Evolutionary conservation across 1,140 invertebrate genomes (phyloP), one percentile per base, ranked within the genome.

Genomic region (Bombyx mandarina): DNA sequence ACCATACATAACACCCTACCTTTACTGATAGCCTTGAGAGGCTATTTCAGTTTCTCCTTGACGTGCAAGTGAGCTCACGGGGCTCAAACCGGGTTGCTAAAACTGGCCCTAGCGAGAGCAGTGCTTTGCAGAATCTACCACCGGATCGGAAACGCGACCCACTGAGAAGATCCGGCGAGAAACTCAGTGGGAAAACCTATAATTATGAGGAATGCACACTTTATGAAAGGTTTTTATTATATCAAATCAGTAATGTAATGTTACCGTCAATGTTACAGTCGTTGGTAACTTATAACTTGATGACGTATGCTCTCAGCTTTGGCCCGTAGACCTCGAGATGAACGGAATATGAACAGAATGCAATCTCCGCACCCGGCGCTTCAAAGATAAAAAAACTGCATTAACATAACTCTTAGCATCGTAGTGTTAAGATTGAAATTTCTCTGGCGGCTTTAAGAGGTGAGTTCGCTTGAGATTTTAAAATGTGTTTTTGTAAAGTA

Each of bases 281-380:
- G 43, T 47, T 43, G 54, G 1, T 26, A 26, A 22, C 52, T 44
- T 45, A 1, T 57, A 52, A 50, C 48, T 52, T 62, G 53, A 45
- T 42, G 9, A 43, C 22, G 6, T 22, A 48, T 48, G 55, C 67
- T 63, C 57, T 63, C 56, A 69, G 57, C 63, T 60, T 60, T 59
- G 47, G 53, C 54, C 46, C 59, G 58, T 43, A 61, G 60, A 71
- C 61, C 64, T 60, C 60, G 47, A 62, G 69, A 65, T 71, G 66
- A 71, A 64, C 66, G 60, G 54, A 50, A 58, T 68, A 71, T 69
- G 69, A 71, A 68, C 69, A 71, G 63, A 69, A 68, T 71, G 69
- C 66, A 71, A 71, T 71, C 69, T 71, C 66, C 42, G 55, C 52
- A n/a, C 54, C 26, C 59, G 26, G n/a, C 57, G 56, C 50, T 51